A percentile compares a stretch with the other conserved stretches of the same genome.
phyloP scores from a whole-genome alignment of 2,113 vertebrate genomes.

The Felis chaus region DNA sequence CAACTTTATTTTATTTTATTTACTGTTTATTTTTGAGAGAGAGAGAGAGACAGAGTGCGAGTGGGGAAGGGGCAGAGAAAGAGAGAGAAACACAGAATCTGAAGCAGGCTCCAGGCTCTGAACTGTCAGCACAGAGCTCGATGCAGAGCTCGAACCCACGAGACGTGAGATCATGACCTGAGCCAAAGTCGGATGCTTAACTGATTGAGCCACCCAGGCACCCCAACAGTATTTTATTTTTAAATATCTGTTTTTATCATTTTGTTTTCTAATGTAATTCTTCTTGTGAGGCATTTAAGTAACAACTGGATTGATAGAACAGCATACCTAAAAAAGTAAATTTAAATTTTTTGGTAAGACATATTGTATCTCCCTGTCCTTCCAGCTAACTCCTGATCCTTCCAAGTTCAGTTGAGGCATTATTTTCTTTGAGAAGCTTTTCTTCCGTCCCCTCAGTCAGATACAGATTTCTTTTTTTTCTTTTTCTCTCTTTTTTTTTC shows the following conservation, averaged over 20 bases:
- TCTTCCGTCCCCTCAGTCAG: background rate
- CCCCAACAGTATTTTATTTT: conserved; percentile 26
- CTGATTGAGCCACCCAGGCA: no score
- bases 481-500: fast-evolving
- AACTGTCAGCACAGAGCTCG: no score
- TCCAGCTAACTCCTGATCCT: background rate
- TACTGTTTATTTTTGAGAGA: no score
- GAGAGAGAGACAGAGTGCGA: no score
- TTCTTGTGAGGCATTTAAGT: background rate
- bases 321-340: conserved; percentile 15
- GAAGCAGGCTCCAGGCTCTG: no score
- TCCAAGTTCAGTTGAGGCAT: background rate
- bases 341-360: conserved; percentile 4
- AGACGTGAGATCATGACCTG: no score
- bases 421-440: conserved; percentile 22
- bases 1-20: no score
- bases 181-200: no score
- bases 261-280: conserved; percentile 26
- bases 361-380: background rate
- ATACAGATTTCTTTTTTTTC: background rate
- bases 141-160: no score
- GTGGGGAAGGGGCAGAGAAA: no score
- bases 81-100: no score
- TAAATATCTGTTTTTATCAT: background rate
- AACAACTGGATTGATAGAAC: conserved; percentile 5